phyloP scores from a whole-genome alignment of 23 tunicate genomes.

The Trididemnum nubilum region DNA sequence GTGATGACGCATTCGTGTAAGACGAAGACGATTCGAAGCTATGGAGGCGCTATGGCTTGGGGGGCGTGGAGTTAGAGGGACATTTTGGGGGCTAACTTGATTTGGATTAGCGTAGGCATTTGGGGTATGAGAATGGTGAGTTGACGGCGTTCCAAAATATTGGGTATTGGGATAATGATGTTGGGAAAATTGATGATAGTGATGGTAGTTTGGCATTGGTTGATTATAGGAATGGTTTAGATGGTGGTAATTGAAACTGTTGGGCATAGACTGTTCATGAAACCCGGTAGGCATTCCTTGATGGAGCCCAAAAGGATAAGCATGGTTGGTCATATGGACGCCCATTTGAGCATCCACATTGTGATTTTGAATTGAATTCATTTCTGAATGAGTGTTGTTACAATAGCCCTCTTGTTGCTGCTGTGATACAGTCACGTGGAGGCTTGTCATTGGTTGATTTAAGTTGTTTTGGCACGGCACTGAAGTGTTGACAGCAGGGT shows the following conservation, averaged over 20 bases:
- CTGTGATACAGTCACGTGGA: not conserved
- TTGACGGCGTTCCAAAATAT: not conserved
- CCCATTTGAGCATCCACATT: not conserved
- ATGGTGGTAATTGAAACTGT: not conserved
- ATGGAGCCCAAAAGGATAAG: too few relatives aligned
- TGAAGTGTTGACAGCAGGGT: slow-evolving; percentile 6
- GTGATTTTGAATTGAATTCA: not conserved
- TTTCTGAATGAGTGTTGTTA: not conserved
- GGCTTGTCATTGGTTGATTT: slow-evolving; percentile 5
- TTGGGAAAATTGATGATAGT: not conserved
- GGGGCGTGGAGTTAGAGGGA: slow-evolving; percentile 30
- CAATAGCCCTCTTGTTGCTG: not conserved
- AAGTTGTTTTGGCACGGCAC: not conserved
- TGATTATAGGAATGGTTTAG: not conserved
- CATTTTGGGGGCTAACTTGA: not conserved
- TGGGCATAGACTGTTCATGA: not conserved
- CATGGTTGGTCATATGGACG: not conserved
- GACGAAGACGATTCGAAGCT: slow-evolving; percentile 20
- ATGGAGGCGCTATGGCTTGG: slow-evolving; percentile 25
- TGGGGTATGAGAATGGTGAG: not conserved
- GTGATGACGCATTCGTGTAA: slow-evolving; percentile 24
- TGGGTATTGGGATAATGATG: slow-evolving; percentile 15
- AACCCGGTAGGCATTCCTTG: not conserved
- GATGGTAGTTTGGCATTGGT: not conserved
- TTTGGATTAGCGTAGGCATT: not conserved